phyloP scores from a whole-genome alignment of 2,113 vertebrate genomes.

The Cygnus buccinator region DNA sequence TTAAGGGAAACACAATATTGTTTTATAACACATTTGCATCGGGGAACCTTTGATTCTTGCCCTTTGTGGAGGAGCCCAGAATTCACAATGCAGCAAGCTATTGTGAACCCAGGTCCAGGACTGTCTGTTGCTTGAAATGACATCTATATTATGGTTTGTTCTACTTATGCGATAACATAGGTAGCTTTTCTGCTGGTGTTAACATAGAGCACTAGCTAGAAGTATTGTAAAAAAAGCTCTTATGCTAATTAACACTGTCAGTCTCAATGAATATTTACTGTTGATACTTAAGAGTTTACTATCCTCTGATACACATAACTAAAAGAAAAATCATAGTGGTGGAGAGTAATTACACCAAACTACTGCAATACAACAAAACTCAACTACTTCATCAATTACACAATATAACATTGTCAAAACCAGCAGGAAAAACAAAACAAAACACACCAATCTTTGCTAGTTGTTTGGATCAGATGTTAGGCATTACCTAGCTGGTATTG shows the following conservation, averaged over 20 bases:
- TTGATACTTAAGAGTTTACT: constrained; percentile 68
- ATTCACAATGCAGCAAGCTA: background rate
- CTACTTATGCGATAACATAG: background rate
- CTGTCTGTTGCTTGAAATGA: background rate
- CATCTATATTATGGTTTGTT: background rate
- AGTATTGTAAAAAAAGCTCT: constrained; percentile 45
- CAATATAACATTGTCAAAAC: constrained; percentile 43
- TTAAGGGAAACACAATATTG: constrained; percentile 47
- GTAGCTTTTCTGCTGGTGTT: background rate
- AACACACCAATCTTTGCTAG: background rate
- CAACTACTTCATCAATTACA: constrained; percentile 53
- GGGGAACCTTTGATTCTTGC: background rate
- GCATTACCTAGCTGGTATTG: background rate
- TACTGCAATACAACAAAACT: constrained; percentile 54
- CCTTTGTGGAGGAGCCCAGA: background rate
- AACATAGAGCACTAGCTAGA: background rate
- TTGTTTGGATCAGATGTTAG: background rate
- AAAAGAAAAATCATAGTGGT: constrained; percentile 67
- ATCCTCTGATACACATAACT: constrained; percentile 62
- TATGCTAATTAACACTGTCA: constrained; percentile 48
- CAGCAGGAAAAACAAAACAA: background rate
- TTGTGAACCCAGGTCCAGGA: background rate
- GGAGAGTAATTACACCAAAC: constrained; percentile 68
- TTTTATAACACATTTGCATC: constrained; percentile 25
- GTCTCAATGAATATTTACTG: constrained; percentile 56